Conservation (phyloP, 2,113 vertebrate species). For the Spheniscus mendiculus region DNA sequence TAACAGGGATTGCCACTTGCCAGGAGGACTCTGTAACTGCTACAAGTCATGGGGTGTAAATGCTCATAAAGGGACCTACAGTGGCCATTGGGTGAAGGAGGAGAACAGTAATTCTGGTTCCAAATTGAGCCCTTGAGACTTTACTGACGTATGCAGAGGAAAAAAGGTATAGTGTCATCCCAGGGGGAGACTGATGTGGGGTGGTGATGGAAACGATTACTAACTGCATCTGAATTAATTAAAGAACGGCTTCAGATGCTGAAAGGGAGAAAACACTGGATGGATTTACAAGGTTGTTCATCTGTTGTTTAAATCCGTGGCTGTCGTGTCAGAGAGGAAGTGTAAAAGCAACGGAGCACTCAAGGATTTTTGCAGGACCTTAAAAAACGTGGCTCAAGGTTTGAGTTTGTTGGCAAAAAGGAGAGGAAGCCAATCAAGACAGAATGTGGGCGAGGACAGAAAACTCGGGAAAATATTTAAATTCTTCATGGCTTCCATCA, state of each 20-base stretch:
- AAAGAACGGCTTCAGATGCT: neutral
- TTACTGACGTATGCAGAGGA: neutral
- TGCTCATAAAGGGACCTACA: neutral
- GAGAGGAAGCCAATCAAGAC: neutral
- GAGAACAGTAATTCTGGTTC: neutral
- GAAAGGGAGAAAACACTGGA: neutral
- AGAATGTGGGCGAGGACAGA: constrained; percentile 31
- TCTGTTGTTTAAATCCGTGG: neutral
- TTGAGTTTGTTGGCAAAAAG: neutral
- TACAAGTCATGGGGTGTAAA: neutral
- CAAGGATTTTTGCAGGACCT: neutral
- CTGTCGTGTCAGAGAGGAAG: neutral
- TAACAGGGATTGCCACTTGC: accelerated
- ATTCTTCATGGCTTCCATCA: constrained; percentile 43
- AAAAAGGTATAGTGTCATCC: neutral
- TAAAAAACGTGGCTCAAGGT: neutral
- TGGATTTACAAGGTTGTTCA: neutral
- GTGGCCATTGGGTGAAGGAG: neutral
- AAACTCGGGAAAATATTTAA: constrained; percentile 8
- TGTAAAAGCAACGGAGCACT: neutral
- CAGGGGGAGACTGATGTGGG: neutral
- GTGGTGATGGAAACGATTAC: constrained; percentile 14
- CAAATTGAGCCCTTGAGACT: neutral
- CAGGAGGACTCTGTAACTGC: neutral
- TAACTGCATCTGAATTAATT: neutral